Conservation (phyloP, 2,797 vertebrate species). For the Pseudocheirus occidentalis region DNA sequence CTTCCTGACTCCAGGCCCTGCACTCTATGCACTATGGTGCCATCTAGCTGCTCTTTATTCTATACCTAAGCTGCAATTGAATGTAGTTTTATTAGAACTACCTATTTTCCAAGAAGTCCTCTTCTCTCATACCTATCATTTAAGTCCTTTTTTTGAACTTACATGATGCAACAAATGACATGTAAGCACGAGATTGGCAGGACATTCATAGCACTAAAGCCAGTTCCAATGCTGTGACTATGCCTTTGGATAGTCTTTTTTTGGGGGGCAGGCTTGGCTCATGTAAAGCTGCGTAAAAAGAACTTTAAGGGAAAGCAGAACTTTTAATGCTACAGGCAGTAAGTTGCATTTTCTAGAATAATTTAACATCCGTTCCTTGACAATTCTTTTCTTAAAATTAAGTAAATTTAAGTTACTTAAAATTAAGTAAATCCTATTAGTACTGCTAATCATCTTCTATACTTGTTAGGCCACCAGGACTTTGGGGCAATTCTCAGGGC, state of each 20-base stretch:
- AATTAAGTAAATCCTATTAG: slow-evolving; percentile 30
- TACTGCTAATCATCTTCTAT: background rate
- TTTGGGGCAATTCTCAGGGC: slow-evolving; percentile 53
- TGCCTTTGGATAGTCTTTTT: slow-evolving; percentile 32
- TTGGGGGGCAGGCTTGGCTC: background rate
- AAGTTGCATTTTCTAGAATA: slow-evolving; percentile 39
- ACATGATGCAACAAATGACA: background rate
- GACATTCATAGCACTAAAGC: background rate
- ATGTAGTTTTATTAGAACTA: slow-evolving; percentile 35
- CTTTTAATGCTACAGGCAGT: background rate
- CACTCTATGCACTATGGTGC: background rate
- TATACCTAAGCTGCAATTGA: background rate
- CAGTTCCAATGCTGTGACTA: background rate
- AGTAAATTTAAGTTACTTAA: background rate
- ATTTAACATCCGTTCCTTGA: background rate
- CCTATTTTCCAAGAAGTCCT: background rate
- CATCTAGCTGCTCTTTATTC: background rate
- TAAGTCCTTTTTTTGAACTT: slow-evolving; percentile 11
- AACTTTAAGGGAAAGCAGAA: slow-evolving; percentile 37
- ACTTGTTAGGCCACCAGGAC: background rate
- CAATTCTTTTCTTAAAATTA: background rate
- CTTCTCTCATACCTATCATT: slow-evolving; percentile 7
- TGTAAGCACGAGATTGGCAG: background rate
- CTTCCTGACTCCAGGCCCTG: background rate
- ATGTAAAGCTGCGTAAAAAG: slow-evolving; percentile 16